phyloP scores from a whole-genome alignment of 2,888 invertebrate genomes.

The Campaea margaritaria region DNA sequence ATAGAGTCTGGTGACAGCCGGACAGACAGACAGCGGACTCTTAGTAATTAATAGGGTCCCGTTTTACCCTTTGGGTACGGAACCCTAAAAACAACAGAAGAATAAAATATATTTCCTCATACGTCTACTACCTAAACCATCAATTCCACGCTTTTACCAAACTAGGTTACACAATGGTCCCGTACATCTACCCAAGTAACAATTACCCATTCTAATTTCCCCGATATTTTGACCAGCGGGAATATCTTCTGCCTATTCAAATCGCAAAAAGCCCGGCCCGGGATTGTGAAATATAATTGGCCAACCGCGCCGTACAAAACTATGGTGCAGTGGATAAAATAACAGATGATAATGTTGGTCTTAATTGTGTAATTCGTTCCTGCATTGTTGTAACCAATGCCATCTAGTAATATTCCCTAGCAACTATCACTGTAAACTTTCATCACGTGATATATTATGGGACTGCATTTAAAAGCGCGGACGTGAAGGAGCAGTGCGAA shows the following conservation, averaged over 20 bases:
- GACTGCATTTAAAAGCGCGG: no score
- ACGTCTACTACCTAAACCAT: not conserved
- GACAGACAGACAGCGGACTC: no score
- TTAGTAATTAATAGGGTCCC: no score
- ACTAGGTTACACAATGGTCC: not conserved
- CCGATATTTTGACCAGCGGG: conserved; percentile 22
- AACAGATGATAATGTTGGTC: not conserved
- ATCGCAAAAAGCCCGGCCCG: conserved; percentile 66
- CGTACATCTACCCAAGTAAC: conserved; percentile 6
- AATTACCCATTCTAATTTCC: conserved; percentile 27
- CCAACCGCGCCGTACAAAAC: conserved; percentile 51
- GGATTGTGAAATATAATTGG: conserved; percentile 74
- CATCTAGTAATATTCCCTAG: not conserved
- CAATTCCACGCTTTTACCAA: not conserved
- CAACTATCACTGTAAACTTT: not conserved
- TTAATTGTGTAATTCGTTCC: no score
- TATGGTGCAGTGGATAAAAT: conserved; percentile 39
- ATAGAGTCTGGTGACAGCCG: no score
- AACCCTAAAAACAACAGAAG: no score
- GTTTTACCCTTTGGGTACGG: no score
- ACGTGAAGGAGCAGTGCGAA: no score
- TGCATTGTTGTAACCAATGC: not conserved
- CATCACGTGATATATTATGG: no score
- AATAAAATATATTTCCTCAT: no score
- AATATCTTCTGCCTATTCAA: conserved; percentile 52